These are phyloP conservation scores for Hypothenemus hampei DNA, from an alignment of 1,140 invertebrate genomes.

Conservation along the genomic window DNA sequence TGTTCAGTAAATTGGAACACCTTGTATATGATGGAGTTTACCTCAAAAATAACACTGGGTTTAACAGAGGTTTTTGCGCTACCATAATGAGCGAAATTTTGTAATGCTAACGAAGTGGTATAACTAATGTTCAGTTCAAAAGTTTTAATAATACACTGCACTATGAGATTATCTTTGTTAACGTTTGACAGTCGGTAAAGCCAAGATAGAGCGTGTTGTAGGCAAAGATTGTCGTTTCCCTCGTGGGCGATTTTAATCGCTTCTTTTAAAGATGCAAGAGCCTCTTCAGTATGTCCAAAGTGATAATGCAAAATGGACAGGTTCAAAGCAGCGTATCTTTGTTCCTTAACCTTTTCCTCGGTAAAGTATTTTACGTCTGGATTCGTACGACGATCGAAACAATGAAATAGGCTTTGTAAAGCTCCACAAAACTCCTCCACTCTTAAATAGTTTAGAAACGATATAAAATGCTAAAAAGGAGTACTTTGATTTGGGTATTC, in stretches of 20 bases:
- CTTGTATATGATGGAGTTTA: too few relatives aligned
- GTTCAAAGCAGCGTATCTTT: conserved; percentile 85
- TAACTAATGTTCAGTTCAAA: conserved; percentile 57
- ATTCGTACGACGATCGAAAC: conserved; percentile 69
- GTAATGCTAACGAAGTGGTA: conserved; percentile 59
- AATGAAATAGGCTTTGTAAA: conserved; percentile 76
- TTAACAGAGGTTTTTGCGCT: conserved; percentile 36
- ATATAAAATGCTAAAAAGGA: conserved; percentile 75
- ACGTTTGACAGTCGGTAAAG: conserved; percentile 56
- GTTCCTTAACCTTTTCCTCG: conserved; percentile 66
- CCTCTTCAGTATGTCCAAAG: conserved; percentile 77
- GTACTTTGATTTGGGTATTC: background rate
- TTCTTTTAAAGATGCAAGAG: conserved; percentile 73
- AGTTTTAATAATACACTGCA: conserved; percentile 56
- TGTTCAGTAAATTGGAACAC: background rate
- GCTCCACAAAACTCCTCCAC: conserved; percentile 84
- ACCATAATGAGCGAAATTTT: conserved; percentile 54
- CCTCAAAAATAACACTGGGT: conserved; percentile 48
- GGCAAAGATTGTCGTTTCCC: conserved; percentile 75
- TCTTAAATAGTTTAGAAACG: conserved; percentile 82
- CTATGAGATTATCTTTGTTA: conserved; percentile 51
- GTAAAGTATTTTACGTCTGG: conserved; percentile 43
- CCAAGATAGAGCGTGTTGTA: conserved; percentile 82
- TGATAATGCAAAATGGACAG: conserved; percentile 80
- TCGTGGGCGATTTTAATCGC: conserved; percentile 84